A percentile compares a stretch with the other conserved stretches of the same genome.
These are phyloP conservation scores for Phalacrocorax pelagicus DNA, from an alignment of 2,113 vertebrate species.

Conservation along the genomic window DNA sequence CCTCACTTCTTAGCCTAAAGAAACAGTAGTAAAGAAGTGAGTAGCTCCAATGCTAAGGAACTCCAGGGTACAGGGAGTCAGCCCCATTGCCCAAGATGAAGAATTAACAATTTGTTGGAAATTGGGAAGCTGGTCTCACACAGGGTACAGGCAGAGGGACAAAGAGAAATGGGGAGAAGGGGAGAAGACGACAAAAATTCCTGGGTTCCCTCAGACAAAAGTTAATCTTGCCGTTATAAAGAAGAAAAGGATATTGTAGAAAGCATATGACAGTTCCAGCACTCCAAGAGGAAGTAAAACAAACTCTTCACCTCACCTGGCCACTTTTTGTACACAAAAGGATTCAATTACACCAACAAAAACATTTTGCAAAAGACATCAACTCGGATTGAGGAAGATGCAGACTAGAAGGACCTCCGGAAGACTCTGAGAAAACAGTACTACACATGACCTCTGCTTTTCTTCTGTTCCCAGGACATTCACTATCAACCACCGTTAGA, in stretches of 20 bases:
- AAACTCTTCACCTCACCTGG: neutral
- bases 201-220: neutral
- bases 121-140: neutral
- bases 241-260: neutral
- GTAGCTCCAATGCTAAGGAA: neutral
- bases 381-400: neutral
- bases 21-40: neutral
- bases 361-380: neutral
- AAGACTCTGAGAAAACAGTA: neutral
- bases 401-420: neutral
- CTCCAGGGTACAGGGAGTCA: neutral
- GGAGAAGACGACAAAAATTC: neutral
- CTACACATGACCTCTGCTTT: neutral
- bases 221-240: neutral
- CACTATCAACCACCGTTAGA: neutral
- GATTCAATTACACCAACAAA: neutral
- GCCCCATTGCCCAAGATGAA: neutral
- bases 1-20: neutral
- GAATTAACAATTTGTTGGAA: neutral
- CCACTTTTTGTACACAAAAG: neutral
- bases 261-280: neutral
- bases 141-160: neutral
- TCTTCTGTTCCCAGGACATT: neutral
- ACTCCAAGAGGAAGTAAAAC: neutral
- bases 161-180: neutral